A percentile compares a stretch with the other conserved stretches of the same genome.
phyloP scores from a whole-genome alignment of 92 coral and sea anemone species.

The Hydrozoanthus gracilis region DNA sequence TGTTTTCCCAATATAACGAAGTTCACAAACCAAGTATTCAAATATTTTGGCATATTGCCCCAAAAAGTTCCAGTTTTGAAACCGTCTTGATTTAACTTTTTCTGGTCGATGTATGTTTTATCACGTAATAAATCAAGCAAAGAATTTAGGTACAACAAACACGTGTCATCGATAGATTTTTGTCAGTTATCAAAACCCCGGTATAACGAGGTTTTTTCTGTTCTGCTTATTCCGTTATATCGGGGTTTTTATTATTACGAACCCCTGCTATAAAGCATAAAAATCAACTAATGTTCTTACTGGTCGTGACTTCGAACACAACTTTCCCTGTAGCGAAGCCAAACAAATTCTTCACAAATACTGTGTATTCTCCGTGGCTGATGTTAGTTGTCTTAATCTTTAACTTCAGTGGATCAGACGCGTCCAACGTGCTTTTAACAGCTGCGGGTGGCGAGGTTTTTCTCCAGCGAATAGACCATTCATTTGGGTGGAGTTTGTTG shows the following conservation, averaged over 20 bases:
- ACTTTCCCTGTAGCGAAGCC: slow-evolving; percentile 76
- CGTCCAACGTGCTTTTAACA: slow-evolving; percentile 27
- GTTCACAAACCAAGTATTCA: too few relatives aligned
- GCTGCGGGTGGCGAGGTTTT: slow-evolving; percentile 41
- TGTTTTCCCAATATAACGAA: too few relatives aligned
- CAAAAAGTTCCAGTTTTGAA: too few relatives aligned
- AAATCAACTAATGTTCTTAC: slow-evolving; percentile 5
- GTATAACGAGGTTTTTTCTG: not conserved
- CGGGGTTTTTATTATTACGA: too few relatives aligned
- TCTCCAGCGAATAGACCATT: slow-evolving; percentile 59
- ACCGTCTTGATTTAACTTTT: too few relatives aligned
- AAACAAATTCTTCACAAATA: slow-evolving; percentile 73
- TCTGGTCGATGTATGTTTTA: too few relatives aligned
- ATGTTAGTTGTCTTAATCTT: slow-evolving; percentile 32
- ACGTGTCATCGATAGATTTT: too few relatives aligned
- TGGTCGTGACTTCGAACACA: slow-evolving; percentile 51
- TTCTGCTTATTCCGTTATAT: not conserved
- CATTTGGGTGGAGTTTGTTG: slow-evolving; percentile 42
- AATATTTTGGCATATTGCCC: too few relatives aligned
- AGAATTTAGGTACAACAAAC: too few relatives aligned
- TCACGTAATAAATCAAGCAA: too few relatives aligned
- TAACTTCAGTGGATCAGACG: slow-evolving; percentile 41
- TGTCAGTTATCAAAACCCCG: not conserved
- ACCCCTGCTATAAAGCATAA: not conserved
- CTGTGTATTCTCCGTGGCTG: slow-evolving; percentile 61